These are phyloP conservation scores for Brachypodius melanocephalos DNA, from an alignment of 2,113 vertebrate species.

Conservation along the genomic window DNA sequence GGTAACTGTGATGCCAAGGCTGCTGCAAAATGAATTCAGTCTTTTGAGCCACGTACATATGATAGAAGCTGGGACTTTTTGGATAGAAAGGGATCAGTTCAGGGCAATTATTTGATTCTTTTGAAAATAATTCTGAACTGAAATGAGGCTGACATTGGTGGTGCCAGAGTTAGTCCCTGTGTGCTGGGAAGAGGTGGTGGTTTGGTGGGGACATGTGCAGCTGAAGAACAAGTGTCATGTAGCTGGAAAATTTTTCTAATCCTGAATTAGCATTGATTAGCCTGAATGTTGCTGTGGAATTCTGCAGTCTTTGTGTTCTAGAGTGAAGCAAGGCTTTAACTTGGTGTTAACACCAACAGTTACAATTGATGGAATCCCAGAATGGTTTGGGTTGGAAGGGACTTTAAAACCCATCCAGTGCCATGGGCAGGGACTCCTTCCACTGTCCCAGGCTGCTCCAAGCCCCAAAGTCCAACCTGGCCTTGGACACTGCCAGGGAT, in stretches of 20 bases:
- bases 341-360: not conserved
- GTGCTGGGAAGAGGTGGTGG: not conserved
- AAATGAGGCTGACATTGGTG: not conserved
- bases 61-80: not conserved
- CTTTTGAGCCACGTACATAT: fast-evolving
- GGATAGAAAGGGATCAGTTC: not conserved
- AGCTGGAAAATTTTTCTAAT: not conserved
- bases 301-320: not conserved
- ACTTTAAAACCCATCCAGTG: fast-evolving
- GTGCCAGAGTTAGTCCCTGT: not conserved
- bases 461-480: not conserved
- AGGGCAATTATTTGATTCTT: not conserved
- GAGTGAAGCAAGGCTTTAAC: not conserved
- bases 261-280: not conserved
- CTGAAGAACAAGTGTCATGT: not conserved
- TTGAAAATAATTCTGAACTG: not conserved
- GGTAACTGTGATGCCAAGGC: not conserved
- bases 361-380: not conserved
- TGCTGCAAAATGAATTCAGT: not conserved
- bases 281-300: not conserved
- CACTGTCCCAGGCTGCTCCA: not conserved
- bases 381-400: not conserved
- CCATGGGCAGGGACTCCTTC: not conserved
- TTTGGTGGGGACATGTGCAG: not conserved
- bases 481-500: not conserved